A percentile compares a stretch with the other conserved stretches of the same genome.
phyloP scores from a whole-genome alignment of 2,888 invertebrate species.

The Pseudococcus jackbeardsleyi region DNA sequence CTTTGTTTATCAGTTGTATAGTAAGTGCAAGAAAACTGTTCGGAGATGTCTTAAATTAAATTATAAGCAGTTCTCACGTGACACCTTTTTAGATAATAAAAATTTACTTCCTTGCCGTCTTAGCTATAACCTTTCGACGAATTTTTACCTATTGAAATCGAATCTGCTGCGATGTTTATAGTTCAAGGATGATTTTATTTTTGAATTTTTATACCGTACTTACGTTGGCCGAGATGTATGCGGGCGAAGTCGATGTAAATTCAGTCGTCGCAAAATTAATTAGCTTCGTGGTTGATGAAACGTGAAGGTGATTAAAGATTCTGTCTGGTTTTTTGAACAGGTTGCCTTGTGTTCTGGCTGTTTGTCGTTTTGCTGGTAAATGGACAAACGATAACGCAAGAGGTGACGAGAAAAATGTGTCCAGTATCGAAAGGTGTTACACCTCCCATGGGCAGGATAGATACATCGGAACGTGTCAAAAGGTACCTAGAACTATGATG shows the following conservation, averaged over 20 bases:
- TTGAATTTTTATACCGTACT: not conserved
- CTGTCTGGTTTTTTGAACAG: conserved; percentile 45
- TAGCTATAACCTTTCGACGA: not conserved
- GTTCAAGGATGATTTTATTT: conserved; percentile 38
- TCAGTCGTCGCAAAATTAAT: conserved; percentile 33
- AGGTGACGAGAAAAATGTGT: conserved; percentile 66
- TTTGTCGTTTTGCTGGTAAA: conserved; percentile 17
- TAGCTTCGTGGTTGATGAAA: conserved; percentile 2
- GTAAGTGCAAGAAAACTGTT: conserved; percentile 28
- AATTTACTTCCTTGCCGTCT: not conserved
- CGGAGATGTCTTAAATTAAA: conserved; percentile 50
- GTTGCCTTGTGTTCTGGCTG: conserved; percentile 43
- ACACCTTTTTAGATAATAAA: conserved; percentile 48
- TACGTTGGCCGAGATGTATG: not conserved
- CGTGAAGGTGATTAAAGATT: conserved; percentile 27
- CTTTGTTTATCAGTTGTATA: conserved; percentile 46
- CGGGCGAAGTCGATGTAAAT: not conserved
- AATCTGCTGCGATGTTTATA: conserved; percentile 14
- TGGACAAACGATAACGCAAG: conserved; percentile 53
- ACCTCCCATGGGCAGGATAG: conserved; percentile 68
- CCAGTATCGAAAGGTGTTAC: conserved; percentile 67
- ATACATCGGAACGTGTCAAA: conserved; percentile 68
- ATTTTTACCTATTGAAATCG: not conserved
- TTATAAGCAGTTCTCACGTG: conserved; percentile 56
- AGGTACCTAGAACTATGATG: conserved; percentile 49